These are phyloP conservation scores for Crocuta crocuta DNA, from an alignment of 2,113 vertebrate species.

Conservation along the genomic window DNA sequence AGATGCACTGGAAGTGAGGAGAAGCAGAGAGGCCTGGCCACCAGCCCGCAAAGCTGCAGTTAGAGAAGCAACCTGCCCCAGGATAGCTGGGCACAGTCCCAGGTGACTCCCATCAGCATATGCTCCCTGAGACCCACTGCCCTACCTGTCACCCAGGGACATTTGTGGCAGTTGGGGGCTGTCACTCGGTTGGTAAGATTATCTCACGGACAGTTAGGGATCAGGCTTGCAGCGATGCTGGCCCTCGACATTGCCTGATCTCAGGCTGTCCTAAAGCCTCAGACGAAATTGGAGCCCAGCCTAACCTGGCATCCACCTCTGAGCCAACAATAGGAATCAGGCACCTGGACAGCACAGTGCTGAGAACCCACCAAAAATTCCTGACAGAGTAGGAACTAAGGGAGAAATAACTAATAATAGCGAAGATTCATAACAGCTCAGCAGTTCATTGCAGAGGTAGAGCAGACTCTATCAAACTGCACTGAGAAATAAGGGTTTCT, in stretches of 20 bases:
- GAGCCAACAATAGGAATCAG: not conserved
- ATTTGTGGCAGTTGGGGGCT: not conserved
- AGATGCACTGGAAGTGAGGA: not conserved
- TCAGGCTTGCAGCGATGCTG: too few relatives aligned
- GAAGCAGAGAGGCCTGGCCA: not conserved
- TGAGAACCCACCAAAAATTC: not conserved
- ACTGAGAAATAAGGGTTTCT: not conserved
- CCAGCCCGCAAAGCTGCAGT: not conserved
- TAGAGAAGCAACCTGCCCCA: not conserved
- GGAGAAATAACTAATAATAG: not conserved
- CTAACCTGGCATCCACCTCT: not conserved
- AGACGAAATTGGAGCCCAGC: fast-evolving
- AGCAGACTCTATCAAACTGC: not conserved
- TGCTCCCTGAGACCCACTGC: too few relatives aligned
- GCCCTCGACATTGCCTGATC: fast-evolving
- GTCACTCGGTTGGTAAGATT: fast-evolving
- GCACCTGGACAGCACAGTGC: not conserved
- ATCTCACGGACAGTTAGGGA: not conserved
- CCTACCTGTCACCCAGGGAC: not conserved
- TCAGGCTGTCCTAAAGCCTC: not conserved
- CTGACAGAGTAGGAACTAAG: fast-evolving
- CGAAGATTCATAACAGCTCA: not conserved
- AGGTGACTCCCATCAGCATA: not conserved
- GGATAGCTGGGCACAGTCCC: too few relatives aligned
- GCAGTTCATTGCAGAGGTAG: not conserved